Base-by-base conservation (phyloP, 2,113 vertebrate species). In the Apteryx owenii region DNA sequence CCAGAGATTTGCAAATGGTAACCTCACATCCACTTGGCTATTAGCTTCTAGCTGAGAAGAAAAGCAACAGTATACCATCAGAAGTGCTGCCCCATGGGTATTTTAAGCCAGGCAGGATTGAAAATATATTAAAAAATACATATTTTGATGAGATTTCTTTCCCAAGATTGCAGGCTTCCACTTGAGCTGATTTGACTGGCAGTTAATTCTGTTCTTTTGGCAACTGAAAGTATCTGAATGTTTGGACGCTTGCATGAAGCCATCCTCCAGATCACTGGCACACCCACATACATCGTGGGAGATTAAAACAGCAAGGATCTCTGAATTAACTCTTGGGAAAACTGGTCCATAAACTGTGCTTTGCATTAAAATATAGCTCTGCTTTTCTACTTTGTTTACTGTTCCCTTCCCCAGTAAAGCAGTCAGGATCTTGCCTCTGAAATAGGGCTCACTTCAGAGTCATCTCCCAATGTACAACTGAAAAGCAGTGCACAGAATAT, bases 161-260 rank as follows among this genome's bases (percentile, higher is more conserved):
- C 38, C 31, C 20, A 75, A 61, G 79, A 54, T 28, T 42, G n/a
- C 73, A 33, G 31, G 81, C 81, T 93, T 90, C 46, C 50, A 85
- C 62, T 95, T 70, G 60, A 91, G 23, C 72, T 95, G 40, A 36
- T 85, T 68, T 93, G 70, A 88, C 70, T 94, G 87, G 64, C 68
- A 81, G 31, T 90, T 88, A 78, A 42, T 73, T 91, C 46, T 83
- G 44, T 0, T 2, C 31, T 93, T 88, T 89, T 88, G 79, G 68
- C 81, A 85, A 64, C 21, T 60, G 56, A 33, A 88, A 75, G 26
- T 60, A 78, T 48, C 33, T 50, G 38, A 82, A 76, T 77, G 64
- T 87, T 82, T 77, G 17, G 44, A 12, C 1, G 0, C n/a, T 86
- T 79, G 65, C 46, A 68, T 42, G 33, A 85, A 96, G 83, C 78